Base-by-base conservation (phyloP, 2,113 vertebrate genomes). In the Ammodytes marinus region DNA sequence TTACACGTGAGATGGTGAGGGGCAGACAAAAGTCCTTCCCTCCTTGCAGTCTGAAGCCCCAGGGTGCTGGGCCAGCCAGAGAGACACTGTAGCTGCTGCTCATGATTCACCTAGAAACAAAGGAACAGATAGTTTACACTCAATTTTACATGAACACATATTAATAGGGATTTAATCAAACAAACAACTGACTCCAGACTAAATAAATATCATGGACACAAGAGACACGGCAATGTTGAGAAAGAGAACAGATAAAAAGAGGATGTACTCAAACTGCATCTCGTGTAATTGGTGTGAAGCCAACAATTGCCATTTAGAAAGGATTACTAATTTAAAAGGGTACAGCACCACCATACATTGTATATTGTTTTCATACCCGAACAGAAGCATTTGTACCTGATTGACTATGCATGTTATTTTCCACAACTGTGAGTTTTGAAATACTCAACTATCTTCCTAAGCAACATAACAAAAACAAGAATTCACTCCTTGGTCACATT, bases 1-100 rank as follows among this genome's bases (percentile, higher is more conserved):
- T 97, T 94, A 98, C 97, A 92, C 96, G 95, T 74, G 97, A 99
- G 91, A 99, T 97, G 27, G 97, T 98, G 88, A 99, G 95, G 72
- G 97, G 97, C 95, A 98, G 95, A 91, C 97, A 97, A 95, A 99
- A 99, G 94, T 99, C 98, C 91, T 99, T 99, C 76, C 98, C 98
- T 45, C 98, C 98, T 92, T 99, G 98, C 87, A 99, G 97, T 69
- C 97, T 96, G 94, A 99, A 99, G 74, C 98, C 98, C 98, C 98
- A 99, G 49, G 98, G 98, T 88, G 97, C 97, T 0, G 98, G 97
- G 83, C 97, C 97, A 8, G 93, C 95, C 94, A 99, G 92, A 70
- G 96, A 94, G 87, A 98, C 96, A 0, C 84, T 97, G 96, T 99
- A 99, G 95, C 91, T 98, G 95, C 93, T 97, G 96, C 95, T 99